phyloP scores from a whole-genome alignment of 2,797 vertebrate genomes.

The Fistularia tabacaria region DNA sequence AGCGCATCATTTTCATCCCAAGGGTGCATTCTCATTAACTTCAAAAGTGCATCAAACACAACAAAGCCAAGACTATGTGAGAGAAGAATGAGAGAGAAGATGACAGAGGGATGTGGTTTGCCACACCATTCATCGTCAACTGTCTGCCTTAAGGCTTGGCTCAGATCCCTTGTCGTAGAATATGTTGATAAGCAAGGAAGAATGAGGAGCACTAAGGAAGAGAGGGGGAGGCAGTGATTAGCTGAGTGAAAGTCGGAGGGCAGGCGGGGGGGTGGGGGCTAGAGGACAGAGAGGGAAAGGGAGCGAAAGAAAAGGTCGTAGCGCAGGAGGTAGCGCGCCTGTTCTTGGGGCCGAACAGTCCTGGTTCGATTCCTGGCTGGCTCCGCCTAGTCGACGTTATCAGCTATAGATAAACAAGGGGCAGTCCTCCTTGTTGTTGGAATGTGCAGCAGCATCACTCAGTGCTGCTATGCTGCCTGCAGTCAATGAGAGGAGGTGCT shows the following conservation, averaged over 20 bases:
- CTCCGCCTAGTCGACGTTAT: no score
- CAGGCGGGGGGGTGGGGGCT: slow-evolving; percentile 36
- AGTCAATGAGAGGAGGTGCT: slow-evolving; percentile 57
- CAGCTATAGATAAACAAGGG: slow-evolving; percentile 32
- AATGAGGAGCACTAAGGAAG: slow-evolving; percentile 27
- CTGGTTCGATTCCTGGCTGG: no score
- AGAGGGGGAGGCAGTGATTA: slow-evolving; percentile 50
- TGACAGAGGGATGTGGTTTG: slow-evolving; percentile 30
- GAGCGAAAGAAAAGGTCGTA: slow-evolving; percentile 45
- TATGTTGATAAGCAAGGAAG: slow-evolving; percentile 56
- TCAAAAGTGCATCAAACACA: slow-evolving; percentile 56
- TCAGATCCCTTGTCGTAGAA: slow-evolving; percentile 45
- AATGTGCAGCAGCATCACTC: slow-evolving; percentile 33
- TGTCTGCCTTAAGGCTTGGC: slow-evolving; percentile 59
- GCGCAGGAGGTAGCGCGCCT: no score
- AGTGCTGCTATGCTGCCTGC: slow-evolving; percentile 33
- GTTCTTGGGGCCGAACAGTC: no score
- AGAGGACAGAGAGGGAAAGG: slow-evolving; percentile 44
- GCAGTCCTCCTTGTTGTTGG: slow-evolving; percentile 25
- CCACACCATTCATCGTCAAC: slow-evolving; percentile 58
- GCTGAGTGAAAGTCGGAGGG: slow-evolving; percentile 34
- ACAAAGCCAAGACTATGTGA: slow-evolving; percentile 41
- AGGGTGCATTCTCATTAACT: slow-evolving; percentile 50
- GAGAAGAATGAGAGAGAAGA: slow-evolving; percentile 26
- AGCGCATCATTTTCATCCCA: slow-evolving; percentile 40